Percentiles rank a stretch among this genome's conserved stretches.
phyloP scores from a whole-genome alignment of 2,113 vertebrate genomes.

The Phrynosoma blainvillii region DNA sequence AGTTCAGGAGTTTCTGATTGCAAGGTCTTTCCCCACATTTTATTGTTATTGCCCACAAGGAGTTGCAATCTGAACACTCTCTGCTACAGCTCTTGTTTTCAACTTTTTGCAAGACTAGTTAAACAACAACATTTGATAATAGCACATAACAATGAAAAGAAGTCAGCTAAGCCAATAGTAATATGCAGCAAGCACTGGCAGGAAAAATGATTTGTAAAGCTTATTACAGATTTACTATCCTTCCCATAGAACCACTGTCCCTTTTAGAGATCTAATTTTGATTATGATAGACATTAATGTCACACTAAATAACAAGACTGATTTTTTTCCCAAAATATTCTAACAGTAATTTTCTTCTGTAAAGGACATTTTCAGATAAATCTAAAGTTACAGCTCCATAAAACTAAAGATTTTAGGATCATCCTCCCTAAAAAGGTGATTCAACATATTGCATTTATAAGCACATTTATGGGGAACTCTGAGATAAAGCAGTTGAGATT shows the following conservation, averaged over 20 bases:
- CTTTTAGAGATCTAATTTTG: constrained; percentile 39
- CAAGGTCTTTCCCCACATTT: constrained; percentile 48
- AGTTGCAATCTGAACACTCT: constrained; percentile 11
- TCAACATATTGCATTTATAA: constrained; percentile 6
- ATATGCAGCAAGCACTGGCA: fast-evolving
- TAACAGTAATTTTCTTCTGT: not conserved
- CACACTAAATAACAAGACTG: constrained; percentile 46
- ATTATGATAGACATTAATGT: constrained; percentile 31
- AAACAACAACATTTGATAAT: not conserved
- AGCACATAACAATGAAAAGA: not conserved
- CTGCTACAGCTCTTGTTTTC: constrained; percentile 20
- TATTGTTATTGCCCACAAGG: constrained; percentile 46
- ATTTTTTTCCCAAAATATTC: constrained; percentile 31
- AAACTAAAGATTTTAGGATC: not conserved
- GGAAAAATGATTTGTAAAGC: constrained; percentile 6
- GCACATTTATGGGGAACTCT: constrained; percentile 5
- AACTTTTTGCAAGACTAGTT: not conserved
- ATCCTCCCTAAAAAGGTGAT: not conserved
- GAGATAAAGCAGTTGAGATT: constrained; percentile 10
- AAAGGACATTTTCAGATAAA: constrained; percentile 10
- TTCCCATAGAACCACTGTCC: constrained; percentile 17
- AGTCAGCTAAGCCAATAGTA: not conserved
- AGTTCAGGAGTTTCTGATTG: constrained; percentile 64
- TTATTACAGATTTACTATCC: not conserved
- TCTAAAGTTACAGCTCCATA: not conserved